Percentiles rank a stretch among this genome's conserved stretches.
phyloP scores from a whole-genome alignment of 2,888 invertebrate genomes.

The Miltochrista miniata region DNA sequence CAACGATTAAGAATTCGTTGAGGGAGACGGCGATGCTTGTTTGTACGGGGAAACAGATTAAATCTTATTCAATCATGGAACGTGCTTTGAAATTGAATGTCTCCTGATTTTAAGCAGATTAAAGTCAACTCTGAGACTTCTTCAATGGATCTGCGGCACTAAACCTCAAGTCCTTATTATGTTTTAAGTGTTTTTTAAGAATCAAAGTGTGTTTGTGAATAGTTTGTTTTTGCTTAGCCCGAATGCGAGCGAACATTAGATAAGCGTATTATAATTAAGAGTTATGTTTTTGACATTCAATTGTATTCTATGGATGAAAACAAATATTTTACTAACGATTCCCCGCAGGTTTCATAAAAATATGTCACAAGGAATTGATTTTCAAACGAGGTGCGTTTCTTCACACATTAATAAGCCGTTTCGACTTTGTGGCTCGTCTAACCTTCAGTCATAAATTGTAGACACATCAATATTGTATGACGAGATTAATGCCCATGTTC shows the following conservation, averaged over 20 bases:
- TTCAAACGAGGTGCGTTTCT: slow-evolving; percentile 72
- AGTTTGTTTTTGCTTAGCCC: slow-evolving; percentile 49
- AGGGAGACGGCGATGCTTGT: slow-evolving; percentile 56
- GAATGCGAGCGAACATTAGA: slow-evolving; percentile 47
- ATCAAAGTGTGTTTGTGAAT: slow-evolving; percentile 48
- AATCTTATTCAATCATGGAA: slow-evolving; percentile 71
- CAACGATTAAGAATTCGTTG: slow-evolving; percentile 67
- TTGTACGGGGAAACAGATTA: slow-evolving; percentile 71
- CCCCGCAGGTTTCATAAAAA: slow-evolving; percentile 67
- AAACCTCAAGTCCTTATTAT: slow-evolving; percentile 53
- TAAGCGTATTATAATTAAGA: slow-evolving; percentile 69
- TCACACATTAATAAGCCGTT: slow-evolving; percentile 81
- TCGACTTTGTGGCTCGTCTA: slow-evolving; percentile 75
- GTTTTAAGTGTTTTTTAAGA: slow-evolving; percentile 48
- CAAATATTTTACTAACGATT: slow-evolving; percentile 76
- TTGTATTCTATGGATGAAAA: slow-evolving; percentile 75
- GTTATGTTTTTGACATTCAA: slow-evolving; percentile 78
- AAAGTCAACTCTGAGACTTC: slow-evolving; percentile 61
- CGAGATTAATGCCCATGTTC: slow-evolving; percentile 82
- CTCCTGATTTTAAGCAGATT: slow-evolving; percentile 72
- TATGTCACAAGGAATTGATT: slow-evolving; percentile 62
- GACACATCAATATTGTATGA: slow-evolving; percentile 81
- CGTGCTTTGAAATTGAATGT: slow-evolving; percentile 76
- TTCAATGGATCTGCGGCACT: slow-evolving; percentile 55
- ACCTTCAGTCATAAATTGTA: slow-evolving; percentile 75